Evolutionary conservation across 2,888 invertebrate genomes (phyloP), one percentile per base, ranked within the genome.

Genomic region (Tenthredo scrophulariae): DNA sequence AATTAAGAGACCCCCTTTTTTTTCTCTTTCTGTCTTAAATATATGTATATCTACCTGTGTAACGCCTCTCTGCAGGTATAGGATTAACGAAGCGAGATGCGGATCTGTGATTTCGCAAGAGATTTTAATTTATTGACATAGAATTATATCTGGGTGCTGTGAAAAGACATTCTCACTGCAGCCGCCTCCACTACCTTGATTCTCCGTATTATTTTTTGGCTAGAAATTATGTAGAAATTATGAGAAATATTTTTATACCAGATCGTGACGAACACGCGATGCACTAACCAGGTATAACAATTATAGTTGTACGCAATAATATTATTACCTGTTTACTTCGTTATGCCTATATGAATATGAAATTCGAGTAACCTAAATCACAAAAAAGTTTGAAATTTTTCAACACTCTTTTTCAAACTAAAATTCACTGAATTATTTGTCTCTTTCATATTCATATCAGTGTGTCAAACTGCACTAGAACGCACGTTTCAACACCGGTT

Each of bases 41-140:
- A 77, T 75, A 77, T 33, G 29, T 50, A 54, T 62, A 80, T 62
- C 58, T 40, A 62, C 58, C 62, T 80, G 22, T 40, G 22, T 37
- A 58, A 58, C 80, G 58, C 80, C 80, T 58, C 80, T 40, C 62
- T 13, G 46, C 46, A 33, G 58, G 62, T 58, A 77, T 77, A 26
- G 80, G 80, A 62, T 62, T 80, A 62, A 80, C 80, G 26, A 80
- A 62, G 80, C 77, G 15, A 77, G 50, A 77, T 77, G 46, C 29
- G 33, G 77, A 54, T 77, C 77, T 18, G 50, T 77, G 33, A 77
- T 77, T 77, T 77, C 50, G 46, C 54, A 29, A 50, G 29, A 50
- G 33, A 54, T 54, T 77, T 43, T 54, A 26, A 77, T 77, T 77
- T 77, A 29, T 77, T 29, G 29, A 29, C 50, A 7, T 5, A 13